Evolutionary conservation across 2,113 vertebrate genomes (phyloP), one percentile per base, ranked within the genome.

Genomic region (Poeciliopsis occidentalis): DNA sequence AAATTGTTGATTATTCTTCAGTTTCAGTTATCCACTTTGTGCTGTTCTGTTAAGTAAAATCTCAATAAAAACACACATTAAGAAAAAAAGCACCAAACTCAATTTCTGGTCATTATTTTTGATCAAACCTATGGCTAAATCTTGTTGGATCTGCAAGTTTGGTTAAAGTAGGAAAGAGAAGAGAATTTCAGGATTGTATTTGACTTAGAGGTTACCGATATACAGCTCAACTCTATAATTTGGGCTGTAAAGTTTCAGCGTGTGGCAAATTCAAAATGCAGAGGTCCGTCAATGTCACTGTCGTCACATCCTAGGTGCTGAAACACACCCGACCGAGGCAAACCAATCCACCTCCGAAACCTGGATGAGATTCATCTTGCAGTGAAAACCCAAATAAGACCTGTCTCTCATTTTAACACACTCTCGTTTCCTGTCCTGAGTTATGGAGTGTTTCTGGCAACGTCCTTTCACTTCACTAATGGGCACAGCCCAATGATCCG

Each of bases 391-490:
- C 61, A 78, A 72, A 65, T 80, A n/a, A 66, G 69, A 78, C 37
- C 78, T n/a, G 26, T 51, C 37, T 6, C 61, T 76, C 64, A 71
- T 83, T 87, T 81, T 83, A 84, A 80, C 82, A 84, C 81, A 69
- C 73, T 77, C 29, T 74, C 13, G 8, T 69, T 69, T 79, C 70
- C 27, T 19, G 34, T 54, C n/a, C 22, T 75, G 69, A 79, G 47
- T 84, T 76, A 85, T 81, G 34, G 62, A 72, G 69, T 1, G 0
- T 76, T 75, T 82, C 75, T 88, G 91, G 86, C 87, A 75, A 41
- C 75, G 24, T 75, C 11, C 77, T 26, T 68, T 86, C 80, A 83
- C 84, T 89, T 87, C 65, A 67, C 85, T 89, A 79, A 89, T 90
- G 80, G 75, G 70, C 19, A 27, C 12, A 39, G 47, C 60, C 62